Evolutionary conservation across 2,113 vertebrate species (phyloP), one percentile per base, ranked within the genome.

Genomic region (Dolichotis patagonum): DNA sequence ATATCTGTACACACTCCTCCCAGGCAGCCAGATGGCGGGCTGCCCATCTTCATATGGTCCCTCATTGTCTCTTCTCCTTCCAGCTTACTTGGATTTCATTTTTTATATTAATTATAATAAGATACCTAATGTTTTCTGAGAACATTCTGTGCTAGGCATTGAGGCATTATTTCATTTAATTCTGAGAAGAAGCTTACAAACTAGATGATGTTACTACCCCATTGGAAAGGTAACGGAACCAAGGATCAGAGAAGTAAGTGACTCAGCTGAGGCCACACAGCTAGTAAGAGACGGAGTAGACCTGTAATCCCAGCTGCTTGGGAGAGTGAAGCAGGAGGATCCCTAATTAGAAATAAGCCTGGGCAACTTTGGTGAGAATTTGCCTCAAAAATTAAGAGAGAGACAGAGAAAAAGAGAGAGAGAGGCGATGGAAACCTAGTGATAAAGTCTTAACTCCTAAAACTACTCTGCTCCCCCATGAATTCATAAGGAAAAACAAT

Each of bases 141-240:
- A 85, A 77, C 71, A 52, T 52, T 95, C 85, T 87, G 22, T 52
- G 58, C 28, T 60, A 62, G 43, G 35, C 85, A 93, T 20, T 49
- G 71, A 84, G 32, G 35, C 58, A 88, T 43, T 54, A 43, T 84
- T 41, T 86, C 16, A 89, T 93, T 86, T 73, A 83, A 92, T 86
- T 89, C 88, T 90, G 85, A 84, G 60, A 96, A 87, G 43, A 73
- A 46, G 22, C 56, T 78, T 88, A 52, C 17, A 71, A 91, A 46
- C 38, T 82, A 91, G 38, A 17, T 52, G 43, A 81, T 90, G 63
- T 30, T 49, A 35, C 52, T 67, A 62, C 43, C 58, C 32, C 52
- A 9, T 28, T 54, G 67, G 49, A 88, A 92, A 90, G 58, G 30
- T 20, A 91, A 78, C 52, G 81, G 32, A 93, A 93, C 38, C 75